Conservation (phyloP, 2,888 invertebrate species). For the Scaptomyza parva region DNA sequence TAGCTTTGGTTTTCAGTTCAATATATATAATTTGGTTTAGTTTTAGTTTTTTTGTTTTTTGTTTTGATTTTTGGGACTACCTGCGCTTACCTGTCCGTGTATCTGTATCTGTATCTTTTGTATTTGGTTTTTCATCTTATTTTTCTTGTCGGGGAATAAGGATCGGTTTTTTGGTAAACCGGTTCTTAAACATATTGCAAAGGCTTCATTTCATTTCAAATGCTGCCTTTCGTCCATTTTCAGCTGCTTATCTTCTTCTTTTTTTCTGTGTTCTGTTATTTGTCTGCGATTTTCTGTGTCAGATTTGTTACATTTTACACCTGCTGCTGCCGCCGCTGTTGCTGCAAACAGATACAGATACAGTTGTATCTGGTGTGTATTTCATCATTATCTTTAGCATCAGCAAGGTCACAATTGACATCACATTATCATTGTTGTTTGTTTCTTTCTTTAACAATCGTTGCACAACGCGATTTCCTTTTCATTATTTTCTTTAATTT, state of each 20-base stretch:
- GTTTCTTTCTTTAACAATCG: no score
- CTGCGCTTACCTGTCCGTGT: slow-evolving; percentile 20
- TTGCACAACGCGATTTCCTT: no score
- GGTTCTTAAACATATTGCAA: slow-evolving; percentile 27
- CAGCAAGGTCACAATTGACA: background rate
- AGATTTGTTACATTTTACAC: slow-evolving; percentile 34
- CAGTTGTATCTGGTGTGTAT: background rate
- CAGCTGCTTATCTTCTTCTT: background rate
- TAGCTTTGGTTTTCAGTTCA: background rate
- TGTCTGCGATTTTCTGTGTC: background rate
- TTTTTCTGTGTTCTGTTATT: slow-evolving; percentile 2
- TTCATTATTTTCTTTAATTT: no score
- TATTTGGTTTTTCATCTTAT: slow-evolving; percentile 11
- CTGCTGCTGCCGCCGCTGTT: no score
- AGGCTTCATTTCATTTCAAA: slow-evolving; percentile 33
- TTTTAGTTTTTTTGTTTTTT: background rate
- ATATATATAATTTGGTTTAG: slow-evolving; percentile 3
- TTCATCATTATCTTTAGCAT: background rate
- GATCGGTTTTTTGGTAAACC: slow-evolving; percentile 29
- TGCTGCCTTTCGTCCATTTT: slow-evolving; percentile 4
- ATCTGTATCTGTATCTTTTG: background rate
- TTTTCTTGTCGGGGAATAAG: slow-evolving; percentile 23
- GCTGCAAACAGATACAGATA: no score
- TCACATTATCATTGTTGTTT: background rate
- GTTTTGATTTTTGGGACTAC: slow-evolving; percentile 17